phyloP scores from a whole-genome alignment of 2,888 invertebrate genomes.

The Thymelicus sylvestris region DNA sequence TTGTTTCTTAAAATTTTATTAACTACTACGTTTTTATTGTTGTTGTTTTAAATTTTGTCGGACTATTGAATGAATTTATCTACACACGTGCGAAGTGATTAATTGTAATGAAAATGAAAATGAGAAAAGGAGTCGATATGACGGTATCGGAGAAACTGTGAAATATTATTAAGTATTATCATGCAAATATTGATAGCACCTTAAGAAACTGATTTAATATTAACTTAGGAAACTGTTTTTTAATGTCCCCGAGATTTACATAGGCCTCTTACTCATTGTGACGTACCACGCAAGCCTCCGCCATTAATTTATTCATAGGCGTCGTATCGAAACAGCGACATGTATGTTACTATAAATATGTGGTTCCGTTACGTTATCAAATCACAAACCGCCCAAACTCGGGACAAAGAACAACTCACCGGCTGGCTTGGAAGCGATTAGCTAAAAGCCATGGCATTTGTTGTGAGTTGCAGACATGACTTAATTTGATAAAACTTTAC shows the following conservation, averaged over 20 bases:
- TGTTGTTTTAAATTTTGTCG: too few relatives aligned
- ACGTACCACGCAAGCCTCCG: slow-evolving; percentile 54
- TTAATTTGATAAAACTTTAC: slow-evolving; percentile 11
- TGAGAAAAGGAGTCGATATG: too few relatives aligned
- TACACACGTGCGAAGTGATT: too few relatives aligned
- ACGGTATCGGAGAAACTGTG: too few relatives aligned
- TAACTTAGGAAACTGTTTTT: slow-evolving; percentile 3
- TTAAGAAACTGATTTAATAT: slow-evolving; percentile 16
- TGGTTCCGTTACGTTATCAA: slow-evolving; percentile 62
- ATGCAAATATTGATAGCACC: slow-evolving; percentile 10
- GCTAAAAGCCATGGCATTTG: slow-evolving; percentile 83
- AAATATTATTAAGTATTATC: too few relatives aligned
- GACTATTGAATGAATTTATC: too few relatives aligned
- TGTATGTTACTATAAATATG: slow-evolving; percentile 76
- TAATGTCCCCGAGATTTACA: slow-evolving; percentile 28
- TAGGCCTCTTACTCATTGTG: slow-evolving; percentile 44
- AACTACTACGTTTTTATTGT: too few relatives aligned
- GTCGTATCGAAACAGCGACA: slow-evolving; percentile 62
- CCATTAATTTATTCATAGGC: slow-evolving; percentile 56
- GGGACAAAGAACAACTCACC: slow-evolving; percentile 71
- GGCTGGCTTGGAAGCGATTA: slow-evolving; percentile 79
- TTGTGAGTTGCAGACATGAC: slow-evolving; percentile 68
- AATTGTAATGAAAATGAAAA: too few relatives aligned
- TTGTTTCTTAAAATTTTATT: too few relatives aligned
- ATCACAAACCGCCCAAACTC: slow-evolving; percentile 72